Evolutionary conservation across 2,797 vertebrate genomes (phyloP).

Genomic region (Schizopygopsis pylzovi): DNA sequence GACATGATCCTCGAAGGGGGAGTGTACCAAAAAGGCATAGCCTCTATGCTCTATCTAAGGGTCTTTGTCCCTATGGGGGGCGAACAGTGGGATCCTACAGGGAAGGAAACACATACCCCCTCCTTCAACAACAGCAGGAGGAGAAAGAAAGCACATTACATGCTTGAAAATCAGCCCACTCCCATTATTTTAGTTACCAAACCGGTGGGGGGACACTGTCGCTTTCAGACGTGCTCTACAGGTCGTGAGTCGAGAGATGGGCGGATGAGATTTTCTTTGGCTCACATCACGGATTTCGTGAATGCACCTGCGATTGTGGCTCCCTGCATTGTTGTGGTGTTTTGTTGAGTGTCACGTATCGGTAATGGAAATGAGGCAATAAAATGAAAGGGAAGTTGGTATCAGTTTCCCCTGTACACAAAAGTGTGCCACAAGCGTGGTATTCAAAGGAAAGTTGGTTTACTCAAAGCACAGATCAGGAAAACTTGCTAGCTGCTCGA

Average conservation of each 20-base stretch:
- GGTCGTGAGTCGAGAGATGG: conserved; percentile 37
- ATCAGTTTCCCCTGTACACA: conserved; percentile 21
- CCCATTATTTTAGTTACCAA: conserved; percentile 88
- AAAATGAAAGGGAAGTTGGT: conserved; percentile 30
- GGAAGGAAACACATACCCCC: conserved; percentile 75
- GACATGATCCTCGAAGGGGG: conserved; percentile 72
- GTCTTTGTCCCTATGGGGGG: conserved; percentile 81
- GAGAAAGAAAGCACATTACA: conserved; percentile 93
- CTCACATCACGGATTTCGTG: conserved; percentile 56
- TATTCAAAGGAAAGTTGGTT: conserved; percentile 16
- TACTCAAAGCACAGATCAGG: conserved; percentile 21
- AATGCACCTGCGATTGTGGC: conserved; percentile 31
- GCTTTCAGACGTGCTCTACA: conserved; percentile 62
- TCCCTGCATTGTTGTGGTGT: conserved; percentile 29
- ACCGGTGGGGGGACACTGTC: conserved; percentile 79
- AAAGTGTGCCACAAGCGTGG: conserved; percentile 17
- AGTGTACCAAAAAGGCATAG: conserved; percentile 71
- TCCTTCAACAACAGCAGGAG: conserved; percentile 70
- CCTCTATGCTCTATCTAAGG: conserved; percentile 68
- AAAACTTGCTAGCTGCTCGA: background rate
- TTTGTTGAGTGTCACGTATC: conserved; percentile 38
- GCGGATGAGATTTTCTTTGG: conserved; percentile 47
- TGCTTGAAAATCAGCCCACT: conserved; percentile 93
- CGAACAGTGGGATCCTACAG: conserved; percentile 84
- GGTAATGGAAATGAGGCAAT: conserved; percentile 38